Conservation (phyloP, 35 echinoderm and acorn worm genomes). For the Holothuria glaberrima region DNA sequence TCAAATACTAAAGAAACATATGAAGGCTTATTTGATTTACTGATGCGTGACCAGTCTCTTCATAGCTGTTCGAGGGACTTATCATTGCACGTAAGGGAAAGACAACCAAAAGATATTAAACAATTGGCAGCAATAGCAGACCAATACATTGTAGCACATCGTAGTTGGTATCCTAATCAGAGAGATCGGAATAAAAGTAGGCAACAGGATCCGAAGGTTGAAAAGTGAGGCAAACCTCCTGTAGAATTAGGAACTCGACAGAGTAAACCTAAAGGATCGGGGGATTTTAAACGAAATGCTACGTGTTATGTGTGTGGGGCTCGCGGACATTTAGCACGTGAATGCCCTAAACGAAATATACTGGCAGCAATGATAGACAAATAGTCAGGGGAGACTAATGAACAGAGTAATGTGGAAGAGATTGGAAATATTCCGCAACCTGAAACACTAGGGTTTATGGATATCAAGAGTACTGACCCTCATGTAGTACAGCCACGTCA, state of each 20-base stretch:
- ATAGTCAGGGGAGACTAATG: too few species aligned
- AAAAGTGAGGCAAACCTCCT: neutral
- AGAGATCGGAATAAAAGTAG: neutral
- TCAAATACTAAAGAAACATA: neutral
- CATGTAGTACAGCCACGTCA: neutral
- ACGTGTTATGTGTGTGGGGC: constrained; percentile 60
- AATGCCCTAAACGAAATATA: neutral
- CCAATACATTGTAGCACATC: too few species aligned
- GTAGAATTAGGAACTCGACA: neutral
- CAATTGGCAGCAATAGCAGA: too few species aligned
- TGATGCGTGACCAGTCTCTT: neutral
- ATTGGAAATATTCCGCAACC: neutral
- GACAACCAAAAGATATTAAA: neutral
- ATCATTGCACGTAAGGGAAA: too few species aligned
- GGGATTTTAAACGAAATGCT: neutral
- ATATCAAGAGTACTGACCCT: neutral
- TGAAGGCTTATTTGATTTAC: neutral
- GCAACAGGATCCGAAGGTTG: neutral
- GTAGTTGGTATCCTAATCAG: too few species aligned
- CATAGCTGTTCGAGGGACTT: too few species aligned
- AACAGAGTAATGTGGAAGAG: too few species aligned
- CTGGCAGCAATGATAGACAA: too few species aligned
- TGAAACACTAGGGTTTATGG: neutral
- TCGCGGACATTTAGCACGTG: constrained; percentile 34
- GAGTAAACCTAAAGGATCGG: neutral